Base-by-base conservation (phyloP, 2,888 invertebrate genomes). In the Lymantria monacha region DNA sequence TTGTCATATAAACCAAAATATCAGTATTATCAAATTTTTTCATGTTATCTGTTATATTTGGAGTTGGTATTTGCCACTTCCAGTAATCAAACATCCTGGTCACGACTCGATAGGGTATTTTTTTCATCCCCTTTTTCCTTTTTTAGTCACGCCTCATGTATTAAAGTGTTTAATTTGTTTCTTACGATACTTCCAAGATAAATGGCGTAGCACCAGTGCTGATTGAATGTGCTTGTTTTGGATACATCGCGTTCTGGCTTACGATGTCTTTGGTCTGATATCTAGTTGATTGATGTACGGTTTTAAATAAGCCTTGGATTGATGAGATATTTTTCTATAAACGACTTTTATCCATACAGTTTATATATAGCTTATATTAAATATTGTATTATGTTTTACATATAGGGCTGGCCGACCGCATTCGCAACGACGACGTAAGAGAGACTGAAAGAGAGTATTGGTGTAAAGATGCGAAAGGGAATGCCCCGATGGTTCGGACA, bases 121-220 rank as follows among this genome's bases (percentile, higher is more conserved):
- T 69, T 66, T 69, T 49, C 61, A 70, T 70, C 65, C 69, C 68
- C 61, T 55, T 61, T 66, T 63, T 70, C 60, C 72, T 86, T 82
- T 87, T 89, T 88, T 81, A 85, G 87, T 85, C 85, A 87, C 90
- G 88, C 86, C 86, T 83, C 78, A 73, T 82, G 84, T 83, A 85
- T 89, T 89, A 86, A 86, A 88, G 84, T 87, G 83, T 85, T 91
- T 89, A 91, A 91, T 91, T 90, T 88, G 89, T 89, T 81, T 81
- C 82, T 75, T 77, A 69, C 74, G 75, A 82, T 78, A 77, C 71
- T 63, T 59, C 55, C 54, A 76, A 85, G 85, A 86, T 85, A 73
- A 79, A 88, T 85, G 72, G 77, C 61, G 48, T 56, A 54, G 63
- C 65, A 59, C 66, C 66, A 72, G 70, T 74, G 79, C 48, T 64